phyloP scores from a whole-genome alignment of 2,797 vertebrate genomes.

The Neostethus bicornis region DNA sequence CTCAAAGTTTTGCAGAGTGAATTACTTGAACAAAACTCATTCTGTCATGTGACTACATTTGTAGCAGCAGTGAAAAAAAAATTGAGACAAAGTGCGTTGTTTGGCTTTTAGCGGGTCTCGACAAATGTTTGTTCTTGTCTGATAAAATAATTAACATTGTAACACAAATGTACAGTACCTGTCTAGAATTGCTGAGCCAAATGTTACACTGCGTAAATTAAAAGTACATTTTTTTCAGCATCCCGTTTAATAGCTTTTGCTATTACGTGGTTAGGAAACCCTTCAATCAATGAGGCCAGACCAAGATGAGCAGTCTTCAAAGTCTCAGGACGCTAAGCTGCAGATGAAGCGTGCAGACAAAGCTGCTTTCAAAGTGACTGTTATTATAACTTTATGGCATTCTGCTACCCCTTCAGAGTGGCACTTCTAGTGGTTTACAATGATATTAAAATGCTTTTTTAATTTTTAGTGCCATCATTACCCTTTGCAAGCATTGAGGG shows the following conservation, averaged over 20 bases:
- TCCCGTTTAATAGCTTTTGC: conserved; percentile 75
- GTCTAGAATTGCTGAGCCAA: conserved; percentile 64
- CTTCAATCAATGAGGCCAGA: conserved; percentile 59
- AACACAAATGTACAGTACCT: conserved; percentile 60
- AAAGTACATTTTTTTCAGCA: conserved; percentile 73
- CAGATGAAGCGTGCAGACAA: conserved; percentile 39
- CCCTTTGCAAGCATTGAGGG: not conserved
- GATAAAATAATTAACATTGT: conserved; percentile 74
- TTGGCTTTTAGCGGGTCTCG: conserved; percentile 48
- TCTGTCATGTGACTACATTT: conserved; percentile 34
- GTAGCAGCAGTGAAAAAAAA: conserved; percentile 48
- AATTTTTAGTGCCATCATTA: not conserved
- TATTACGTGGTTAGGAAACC: conserved; percentile 67
- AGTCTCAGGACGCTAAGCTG: conserved; percentile 47
- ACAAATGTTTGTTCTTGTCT: conserved; percentile 64
- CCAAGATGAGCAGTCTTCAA: conserved; percentile 55
- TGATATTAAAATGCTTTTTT: not conserved
- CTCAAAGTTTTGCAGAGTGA: no score
- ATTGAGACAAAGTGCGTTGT: conserved; percentile 27
- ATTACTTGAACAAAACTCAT: no score
- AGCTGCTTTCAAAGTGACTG: conserved; percentile 36
- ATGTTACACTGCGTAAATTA: conserved; percentile 50
- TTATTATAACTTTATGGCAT: not conserved
- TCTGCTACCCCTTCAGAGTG: not conserved
- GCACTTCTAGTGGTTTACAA: not conserved